A percentile compares a stretch with the other conserved stretches of the same genome.
These are phyloP conservation scores for Drosophila sproati DNA, from an alignment of 1,140 invertebrate genomes.

Conservation along the genomic window DNA sequence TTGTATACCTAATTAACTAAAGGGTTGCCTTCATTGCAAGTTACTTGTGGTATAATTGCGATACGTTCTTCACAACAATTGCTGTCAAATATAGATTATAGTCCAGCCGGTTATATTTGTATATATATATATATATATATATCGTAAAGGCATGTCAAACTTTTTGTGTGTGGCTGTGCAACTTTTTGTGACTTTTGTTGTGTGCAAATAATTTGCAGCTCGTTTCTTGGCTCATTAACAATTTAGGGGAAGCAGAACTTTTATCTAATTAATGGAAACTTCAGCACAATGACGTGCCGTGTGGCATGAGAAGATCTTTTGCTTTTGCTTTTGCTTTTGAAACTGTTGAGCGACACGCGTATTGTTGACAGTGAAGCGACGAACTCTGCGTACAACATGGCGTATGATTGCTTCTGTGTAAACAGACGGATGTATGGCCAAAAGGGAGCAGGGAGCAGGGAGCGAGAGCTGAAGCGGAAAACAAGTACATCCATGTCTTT, in stretches of 20 bases:
- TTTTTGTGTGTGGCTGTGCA: conserved; percentile 29
- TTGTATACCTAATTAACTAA: conserved; percentile 22
- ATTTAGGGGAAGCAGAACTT: conserved; percentile 65
- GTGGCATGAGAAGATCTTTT: conserved; percentile 41
- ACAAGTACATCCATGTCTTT: conserved; percentile 46
- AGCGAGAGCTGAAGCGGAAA: background rate
- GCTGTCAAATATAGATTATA: conserved; percentile 6
- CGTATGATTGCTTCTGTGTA: conserved; percentile 84
- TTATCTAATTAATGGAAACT: conserved; percentile 84
- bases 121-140: background rate
- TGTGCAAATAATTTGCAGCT: conserved; percentile 82
- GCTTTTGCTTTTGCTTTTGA: conserved; percentile 46
- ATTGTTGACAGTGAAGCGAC: conserved; percentile 79
- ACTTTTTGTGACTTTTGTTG: conserved; percentile 75
- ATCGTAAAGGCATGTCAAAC: conserved; percentile 38
- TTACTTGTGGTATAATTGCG: background rate
- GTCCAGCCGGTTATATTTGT: background rate
- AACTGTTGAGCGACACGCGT: conserved; percentile 37
- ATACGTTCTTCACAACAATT: conserved; percentile 1
- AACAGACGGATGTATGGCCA: conserved; percentile 50
- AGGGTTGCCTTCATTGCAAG: conserved; percentile 21
- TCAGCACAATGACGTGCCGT: conserved; percentile 73
- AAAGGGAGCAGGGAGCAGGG: background rate
- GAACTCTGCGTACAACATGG: conserved; percentile 65
- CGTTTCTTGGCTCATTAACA: conserved; percentile 79